Evolutionary conservation across 2,888 invertebrate genomes (phyloP).

Genomic region (Cecidostiba fungosa): DNA sequence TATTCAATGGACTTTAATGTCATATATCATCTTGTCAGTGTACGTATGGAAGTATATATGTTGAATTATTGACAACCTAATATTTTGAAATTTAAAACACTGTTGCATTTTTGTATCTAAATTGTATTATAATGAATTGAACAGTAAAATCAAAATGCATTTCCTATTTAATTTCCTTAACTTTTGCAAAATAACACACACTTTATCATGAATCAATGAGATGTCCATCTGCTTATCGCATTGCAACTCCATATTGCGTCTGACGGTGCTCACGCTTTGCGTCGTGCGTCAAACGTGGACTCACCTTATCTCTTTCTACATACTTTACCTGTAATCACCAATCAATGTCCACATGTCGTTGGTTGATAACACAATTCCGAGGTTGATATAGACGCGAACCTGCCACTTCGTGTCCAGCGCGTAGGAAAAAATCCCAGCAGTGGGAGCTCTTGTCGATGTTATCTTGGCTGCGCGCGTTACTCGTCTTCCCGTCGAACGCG

Average conservation of each 20-base stretch:
- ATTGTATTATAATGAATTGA: not conserved
- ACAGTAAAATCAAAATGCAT: not conserved
- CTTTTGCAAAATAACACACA: not conserved
- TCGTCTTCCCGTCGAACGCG: not conserved
- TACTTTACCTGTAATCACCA: slow-evolving; percentile 3
- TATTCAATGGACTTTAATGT: slow-evolving; percentile 49
- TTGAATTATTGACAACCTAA: not conserved
- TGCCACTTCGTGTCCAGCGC: not conserved
- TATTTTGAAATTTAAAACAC: not conserved
- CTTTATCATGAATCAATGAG: not conserved
- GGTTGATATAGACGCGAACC: not conserved
- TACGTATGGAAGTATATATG: slow-evolving; percentile 31
- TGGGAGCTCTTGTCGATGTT: not conserved
- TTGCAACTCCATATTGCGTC: not conserved
- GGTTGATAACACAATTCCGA: slow-evolving; percentile 27
- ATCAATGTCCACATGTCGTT: not conserved
- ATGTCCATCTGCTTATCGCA: not conserved
- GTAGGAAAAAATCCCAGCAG: not conserved
- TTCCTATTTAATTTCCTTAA: not conserved
- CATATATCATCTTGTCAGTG: slow-evolving; percentile 44
- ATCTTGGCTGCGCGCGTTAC: not conserved
- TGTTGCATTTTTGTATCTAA: not conserved
- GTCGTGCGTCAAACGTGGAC: not conserved
- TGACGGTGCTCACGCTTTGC: not conserved
- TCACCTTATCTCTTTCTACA: slow-evolving; percentile 3